Percentiles rank a stretch among this genome's conserved stretches.
Evolutionary conservation across 2,888 invertebrate species (phyloP).

Genomic region (Tipula confusa): DNA sequence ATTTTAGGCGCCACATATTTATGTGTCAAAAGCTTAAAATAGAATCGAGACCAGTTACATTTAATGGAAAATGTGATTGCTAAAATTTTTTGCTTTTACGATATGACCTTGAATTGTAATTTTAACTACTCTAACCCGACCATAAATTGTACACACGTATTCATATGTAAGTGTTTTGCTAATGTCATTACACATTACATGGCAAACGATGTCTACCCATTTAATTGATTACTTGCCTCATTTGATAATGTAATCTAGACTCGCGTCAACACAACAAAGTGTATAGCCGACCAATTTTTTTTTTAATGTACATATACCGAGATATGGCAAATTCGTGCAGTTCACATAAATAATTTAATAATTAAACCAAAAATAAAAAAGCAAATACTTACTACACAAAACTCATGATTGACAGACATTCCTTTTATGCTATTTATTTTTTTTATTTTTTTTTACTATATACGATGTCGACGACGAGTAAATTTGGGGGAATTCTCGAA

Average conservation of each 20-base stretch:
- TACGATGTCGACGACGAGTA: not conserved
- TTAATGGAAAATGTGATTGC: not conserved
- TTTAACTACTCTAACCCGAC: not conserved
- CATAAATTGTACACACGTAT: not conserved
- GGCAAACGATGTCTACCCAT: not conserved
- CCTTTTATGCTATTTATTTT: not conserved
- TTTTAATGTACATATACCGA: not conserved
- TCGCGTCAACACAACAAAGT: not conserved
- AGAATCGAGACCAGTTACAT: too few relatives aligned
- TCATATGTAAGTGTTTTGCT: not conserved
- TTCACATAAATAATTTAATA: not conserved
- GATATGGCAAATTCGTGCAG: not conserved
- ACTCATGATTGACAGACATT: constrained; percentile 14
- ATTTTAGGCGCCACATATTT: not conserved
- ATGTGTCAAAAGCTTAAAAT: not conserved
- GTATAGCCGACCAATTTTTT: not conserved
- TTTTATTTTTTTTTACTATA: not conserved
- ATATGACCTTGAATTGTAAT: not conserved
- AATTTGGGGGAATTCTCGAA: not conserved
- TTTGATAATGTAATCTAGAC: not conserved
- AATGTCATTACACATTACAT: not conserved
- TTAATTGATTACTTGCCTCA: not conserved
- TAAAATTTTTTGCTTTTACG: not conserved
- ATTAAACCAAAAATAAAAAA: constrained; percentile 25
- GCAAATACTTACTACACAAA: not conserved